Conservation (phyloP, 2,113 vertebrate species). For the Atlantisia rogersi region DNA sequence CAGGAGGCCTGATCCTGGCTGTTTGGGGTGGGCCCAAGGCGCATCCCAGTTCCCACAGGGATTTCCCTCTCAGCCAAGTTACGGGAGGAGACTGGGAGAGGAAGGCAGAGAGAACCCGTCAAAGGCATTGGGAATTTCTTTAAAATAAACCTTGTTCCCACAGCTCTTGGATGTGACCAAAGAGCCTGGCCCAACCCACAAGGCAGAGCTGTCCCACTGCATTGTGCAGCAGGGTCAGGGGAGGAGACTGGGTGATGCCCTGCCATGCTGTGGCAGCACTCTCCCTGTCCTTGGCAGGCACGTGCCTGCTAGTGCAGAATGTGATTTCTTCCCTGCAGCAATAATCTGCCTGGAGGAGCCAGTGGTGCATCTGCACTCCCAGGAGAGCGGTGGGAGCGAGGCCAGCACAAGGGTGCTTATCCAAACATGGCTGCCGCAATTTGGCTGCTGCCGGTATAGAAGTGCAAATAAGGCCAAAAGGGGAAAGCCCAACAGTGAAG, state of each 20-base stretch:
- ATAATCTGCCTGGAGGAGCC: neutral
- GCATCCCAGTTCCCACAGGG: neutral
- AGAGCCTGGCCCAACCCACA: neutral
- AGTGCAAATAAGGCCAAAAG: neutral
- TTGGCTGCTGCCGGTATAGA: neutral
- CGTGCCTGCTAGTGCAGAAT: neutral
- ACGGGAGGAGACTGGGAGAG: neutral
- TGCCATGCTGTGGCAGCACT: neutral
- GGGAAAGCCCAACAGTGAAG: no score
- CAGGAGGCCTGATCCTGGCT: neutral
- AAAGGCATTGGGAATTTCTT: neutral
- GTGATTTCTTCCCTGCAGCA: neutral
- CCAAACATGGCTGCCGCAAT: neutral
- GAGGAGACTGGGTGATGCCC: neutral
- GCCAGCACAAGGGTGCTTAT: neutral
- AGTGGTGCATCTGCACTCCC: neutral
- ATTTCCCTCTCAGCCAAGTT: neutral
- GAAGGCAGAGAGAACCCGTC: neutral
- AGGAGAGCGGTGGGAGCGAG: neutral
- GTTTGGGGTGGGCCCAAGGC: neutral
- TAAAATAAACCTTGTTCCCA: neutral
- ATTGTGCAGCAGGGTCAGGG: neutral
- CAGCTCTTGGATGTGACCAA: neutral
- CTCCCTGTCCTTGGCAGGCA: no score
- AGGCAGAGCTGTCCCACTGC: neutral